phyloP scores from a whole-genome alignment of 2,888 invertebrate genomes.

The Latheticus oryzae region DNA sequence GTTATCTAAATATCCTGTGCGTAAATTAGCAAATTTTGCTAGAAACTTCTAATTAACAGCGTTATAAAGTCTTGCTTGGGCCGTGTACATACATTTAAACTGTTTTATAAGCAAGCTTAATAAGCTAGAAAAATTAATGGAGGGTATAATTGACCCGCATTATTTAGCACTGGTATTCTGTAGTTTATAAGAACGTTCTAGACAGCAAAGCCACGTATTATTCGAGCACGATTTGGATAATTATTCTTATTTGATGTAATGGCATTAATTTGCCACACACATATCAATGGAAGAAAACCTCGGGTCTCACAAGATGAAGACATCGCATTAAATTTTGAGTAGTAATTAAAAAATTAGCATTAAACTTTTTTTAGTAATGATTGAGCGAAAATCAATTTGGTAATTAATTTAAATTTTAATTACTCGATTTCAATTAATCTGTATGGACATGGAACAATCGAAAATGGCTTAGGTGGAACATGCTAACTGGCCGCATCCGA shows the following conservation, averaged over 20 bases:
- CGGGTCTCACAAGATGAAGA: slow-evolving; percentile 4
- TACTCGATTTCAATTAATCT: too few species aligned
- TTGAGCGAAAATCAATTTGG: too few species aligned
- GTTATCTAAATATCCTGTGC: too few species aligned
- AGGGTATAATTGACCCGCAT: slow-evolving; percentile 38
- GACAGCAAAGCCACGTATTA: slow-evolving; percentile 7
- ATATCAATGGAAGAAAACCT: slow-evolving; percentile 21
- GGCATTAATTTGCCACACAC: slow-evolving; percentile 29
- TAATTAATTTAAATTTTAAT: too few species aligned
- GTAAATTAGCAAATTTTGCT: slow-evolving; percentile 28
- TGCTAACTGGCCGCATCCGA: too few species aligned
- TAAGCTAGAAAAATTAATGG: slow-evolving; percentile 36
- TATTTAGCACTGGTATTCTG: slow-evolving; percentile 12
- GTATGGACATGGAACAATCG: too few species aligned
- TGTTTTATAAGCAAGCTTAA: slow-evolving; percentile 29
- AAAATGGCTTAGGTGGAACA: too few species aligned
- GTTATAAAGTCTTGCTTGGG: slow-evolving; percentile 24
- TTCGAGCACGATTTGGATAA: slow-evolving; percentile 20
- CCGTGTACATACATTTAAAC: slow-evolving; percentile 8
- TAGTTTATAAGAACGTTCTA: slow-evolving; percentile 14
- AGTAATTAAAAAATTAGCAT: too few species aligned
- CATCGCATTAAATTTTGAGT: too few species aligned
- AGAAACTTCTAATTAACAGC: slow-evolving; percentile 29
- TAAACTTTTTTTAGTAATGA: too few species aligned
- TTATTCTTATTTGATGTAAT: slow-evolving; percentile 26